Evolutionary conservation across 2,113 vertebrate species (phyloP).

Genomic region (Ploceus nigricollis): DNA sequence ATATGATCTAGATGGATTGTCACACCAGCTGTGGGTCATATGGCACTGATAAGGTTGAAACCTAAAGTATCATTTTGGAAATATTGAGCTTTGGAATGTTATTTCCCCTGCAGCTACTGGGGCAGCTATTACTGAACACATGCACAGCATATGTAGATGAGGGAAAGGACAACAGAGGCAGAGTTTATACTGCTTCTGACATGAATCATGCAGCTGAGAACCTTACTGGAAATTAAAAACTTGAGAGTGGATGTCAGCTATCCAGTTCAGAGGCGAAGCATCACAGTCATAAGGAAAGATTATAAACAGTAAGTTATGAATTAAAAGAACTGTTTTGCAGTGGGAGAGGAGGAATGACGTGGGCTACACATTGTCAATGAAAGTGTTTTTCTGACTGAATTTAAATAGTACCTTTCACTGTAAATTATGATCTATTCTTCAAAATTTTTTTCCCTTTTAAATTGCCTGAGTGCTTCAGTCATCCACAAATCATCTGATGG

Average conservation of each 20-base stretch:
- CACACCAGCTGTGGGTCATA: background rate
- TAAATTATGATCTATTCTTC: background rate
- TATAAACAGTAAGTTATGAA: background rate
- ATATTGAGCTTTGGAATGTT: background rate
- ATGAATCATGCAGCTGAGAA: background rate
- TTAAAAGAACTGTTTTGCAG: background rate
- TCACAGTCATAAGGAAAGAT: background rate
- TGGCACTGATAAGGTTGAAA: background rate
- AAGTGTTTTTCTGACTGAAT: background rate
- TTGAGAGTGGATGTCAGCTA: background rate
- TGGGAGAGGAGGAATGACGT: background rate
- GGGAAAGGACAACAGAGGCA: background rate
- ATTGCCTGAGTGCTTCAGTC: background rate
- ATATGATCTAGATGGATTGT: background rate
- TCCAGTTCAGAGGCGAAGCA: background rate
- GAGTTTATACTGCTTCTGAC: background rate
- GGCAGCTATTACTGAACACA: background rate
- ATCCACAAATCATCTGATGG: background rate
- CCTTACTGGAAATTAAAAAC: background rate
- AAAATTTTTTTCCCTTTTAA: background rate
- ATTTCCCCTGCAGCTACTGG: background rate
- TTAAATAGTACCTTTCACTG: background rate
- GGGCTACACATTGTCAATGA: background rate
- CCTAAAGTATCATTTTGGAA: background rate
- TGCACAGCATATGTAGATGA: background rate